Evolutionary conservation across 2,888 invertebrate genomes (phyloP).

Genomic region (Holacanthella duospinosa): DNA sequence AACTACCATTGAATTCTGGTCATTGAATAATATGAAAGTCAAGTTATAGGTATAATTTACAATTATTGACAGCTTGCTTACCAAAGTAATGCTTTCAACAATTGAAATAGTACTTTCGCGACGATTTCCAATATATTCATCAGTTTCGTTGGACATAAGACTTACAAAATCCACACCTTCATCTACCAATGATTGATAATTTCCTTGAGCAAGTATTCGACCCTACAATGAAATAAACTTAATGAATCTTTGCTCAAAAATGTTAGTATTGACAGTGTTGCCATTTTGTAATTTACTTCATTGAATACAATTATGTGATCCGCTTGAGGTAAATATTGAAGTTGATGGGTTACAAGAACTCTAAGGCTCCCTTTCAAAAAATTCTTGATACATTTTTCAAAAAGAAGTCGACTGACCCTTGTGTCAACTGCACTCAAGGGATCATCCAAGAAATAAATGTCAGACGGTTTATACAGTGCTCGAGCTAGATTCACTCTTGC

Average conservation of each 20-base stretch:
- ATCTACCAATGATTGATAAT: slow-evolving; percentile 49
- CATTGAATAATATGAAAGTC: too few species aligned
- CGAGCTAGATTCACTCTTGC: slow-evolving; percentile 44
- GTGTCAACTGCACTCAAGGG: slow-evolving; percentile 47
- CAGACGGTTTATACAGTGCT: slow-evolving; percentile 27
- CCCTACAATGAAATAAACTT: slow-evolving; percentile 39
- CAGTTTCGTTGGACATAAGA: slow-evolving; percentile 41
- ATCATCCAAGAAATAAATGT: slow-evolving; percentile 46
- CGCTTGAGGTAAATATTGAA: slow-evolving; percentile 47
- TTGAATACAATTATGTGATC: slow-evolving; percentile 34
- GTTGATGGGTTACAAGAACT: slow-evolving; percentile 61
- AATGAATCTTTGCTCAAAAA: slow-evolving; percentile 53
- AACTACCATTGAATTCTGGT: too few species aligned
- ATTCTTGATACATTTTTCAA: slow-evolving; percentile 2
- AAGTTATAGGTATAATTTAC: too few species aligned
- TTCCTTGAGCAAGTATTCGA: slow-evolving; percentile 51
- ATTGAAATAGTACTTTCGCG: not conserved
- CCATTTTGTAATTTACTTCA: too few species aligned
- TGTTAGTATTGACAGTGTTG: too few species aligned
- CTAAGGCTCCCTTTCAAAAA: slow-evolving; percentile 40
- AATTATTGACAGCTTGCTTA: too few species aligned
- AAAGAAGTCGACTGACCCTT: slow-evolving; percentile 21
- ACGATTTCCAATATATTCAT: slow-evolving; percentile 15
- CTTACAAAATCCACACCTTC: slow-evolving; percentile 39
- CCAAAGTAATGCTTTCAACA: too few species aligned